Percentiles rank a stretch among this genome's conserved stretches.
phyloP scores from a whole-genome alignment of 2,113 vertebrate species.

The Saimiri boliviensis region DNA sequence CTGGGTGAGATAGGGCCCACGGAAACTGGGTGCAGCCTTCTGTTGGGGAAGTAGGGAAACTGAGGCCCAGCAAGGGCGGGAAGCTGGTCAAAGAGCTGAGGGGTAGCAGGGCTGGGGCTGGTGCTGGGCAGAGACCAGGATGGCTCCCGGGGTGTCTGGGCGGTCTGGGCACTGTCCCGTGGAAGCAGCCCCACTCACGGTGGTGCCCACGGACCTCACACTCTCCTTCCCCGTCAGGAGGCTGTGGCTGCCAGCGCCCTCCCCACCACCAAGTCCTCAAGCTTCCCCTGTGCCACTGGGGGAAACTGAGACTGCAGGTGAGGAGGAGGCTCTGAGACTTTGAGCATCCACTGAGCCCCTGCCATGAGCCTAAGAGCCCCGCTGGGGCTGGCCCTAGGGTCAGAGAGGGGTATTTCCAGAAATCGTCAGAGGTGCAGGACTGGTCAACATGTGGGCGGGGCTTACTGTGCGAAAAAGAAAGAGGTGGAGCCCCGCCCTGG shows the following conservation, averaged over 20 bases:
- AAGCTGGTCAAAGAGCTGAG: too few relatives aligned
- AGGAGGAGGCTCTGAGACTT: background rate
- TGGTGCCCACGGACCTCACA: too few relatives aligned
- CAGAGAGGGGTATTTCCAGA: background rate
- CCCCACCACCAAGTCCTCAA: background rate
- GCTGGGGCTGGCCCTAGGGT: background rate
- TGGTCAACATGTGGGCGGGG: rapidly evolving
- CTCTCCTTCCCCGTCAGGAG: too few relatives aligned
- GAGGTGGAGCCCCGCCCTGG: background rate
- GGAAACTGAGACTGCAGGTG: background rate
- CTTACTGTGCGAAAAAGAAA: background rate
- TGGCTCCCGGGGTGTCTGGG: background rate
- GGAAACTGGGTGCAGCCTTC: background rate
- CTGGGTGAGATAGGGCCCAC: background rate
- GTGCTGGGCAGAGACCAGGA: too few relatives aligned
- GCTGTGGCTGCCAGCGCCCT: background rate
- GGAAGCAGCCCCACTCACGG: rapidly evolving
- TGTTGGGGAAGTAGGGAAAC: background rate
- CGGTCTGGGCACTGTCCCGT: background rate
- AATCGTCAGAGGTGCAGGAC: background rate
- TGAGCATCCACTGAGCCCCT: rapidly evolving
- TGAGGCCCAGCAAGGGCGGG: background rate
- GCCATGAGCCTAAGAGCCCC: background rate
- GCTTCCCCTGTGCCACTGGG: too few relatives aligned
- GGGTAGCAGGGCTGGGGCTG: background rate